Percentiles rank a stretch among this genome's conserved stretches.
phyloP scores from a whole-genome alignment of 2,113 vertebrate genomes.

The Puffinus mauretanicus region DNA sequence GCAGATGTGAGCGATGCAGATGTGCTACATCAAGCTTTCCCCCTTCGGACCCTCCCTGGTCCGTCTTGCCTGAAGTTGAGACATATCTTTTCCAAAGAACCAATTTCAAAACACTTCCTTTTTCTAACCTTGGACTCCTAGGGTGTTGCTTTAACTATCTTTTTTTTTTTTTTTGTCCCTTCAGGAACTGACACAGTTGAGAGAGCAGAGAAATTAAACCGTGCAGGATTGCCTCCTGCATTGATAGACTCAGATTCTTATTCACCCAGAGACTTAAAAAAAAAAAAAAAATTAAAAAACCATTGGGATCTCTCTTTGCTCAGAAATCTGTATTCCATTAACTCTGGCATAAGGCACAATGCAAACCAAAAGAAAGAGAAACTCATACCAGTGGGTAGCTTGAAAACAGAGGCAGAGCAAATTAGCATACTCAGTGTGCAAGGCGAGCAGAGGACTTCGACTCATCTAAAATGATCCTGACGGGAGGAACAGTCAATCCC shows the following conservation, averaged over 20 bases:
- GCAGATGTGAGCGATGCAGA: fast-evolving
- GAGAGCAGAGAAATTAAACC: constrained; percentile 41
- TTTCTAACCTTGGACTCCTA: neutral
- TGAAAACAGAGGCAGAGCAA: neutral
- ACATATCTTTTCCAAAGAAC: neutral
- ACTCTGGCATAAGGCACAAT: neutral
- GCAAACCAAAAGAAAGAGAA: neutral
- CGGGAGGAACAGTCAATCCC: neutral
- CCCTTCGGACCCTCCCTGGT: neutral
- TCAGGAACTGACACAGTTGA: constrained; percentile 29
- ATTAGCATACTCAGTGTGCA: neutral
- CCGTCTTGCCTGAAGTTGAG: neutral
- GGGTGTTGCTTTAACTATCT: neutral
- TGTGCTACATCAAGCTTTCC: neutral
- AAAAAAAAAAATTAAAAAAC: neutral
- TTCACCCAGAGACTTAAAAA: neutral
- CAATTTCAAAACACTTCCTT: neutral
- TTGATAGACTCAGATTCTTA: neutral
- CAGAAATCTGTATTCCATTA: constrained; percentile 25
- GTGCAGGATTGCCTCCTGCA: neutral
- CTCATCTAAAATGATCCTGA: neutral
- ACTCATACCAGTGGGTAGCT: neutral
- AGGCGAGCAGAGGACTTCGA: neutral
- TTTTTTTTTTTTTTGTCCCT: neutral
- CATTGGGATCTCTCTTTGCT: neutral